Evolutionary conservation across 2,797 vertebrate species (phyloP).

Genomic region (Hippoglossus hippoglossus): DNA sequence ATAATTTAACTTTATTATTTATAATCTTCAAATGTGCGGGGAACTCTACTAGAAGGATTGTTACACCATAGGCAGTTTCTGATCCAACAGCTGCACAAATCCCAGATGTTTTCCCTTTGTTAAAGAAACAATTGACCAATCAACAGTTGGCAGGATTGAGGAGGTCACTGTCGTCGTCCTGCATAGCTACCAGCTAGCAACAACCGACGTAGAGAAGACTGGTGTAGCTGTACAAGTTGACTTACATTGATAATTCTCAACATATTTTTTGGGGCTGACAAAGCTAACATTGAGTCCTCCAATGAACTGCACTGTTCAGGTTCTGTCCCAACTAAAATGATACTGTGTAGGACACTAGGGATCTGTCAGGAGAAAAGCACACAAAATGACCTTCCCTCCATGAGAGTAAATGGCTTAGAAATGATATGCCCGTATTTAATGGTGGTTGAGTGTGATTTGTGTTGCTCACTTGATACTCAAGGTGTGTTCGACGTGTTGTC

Average conservation of each 20-base stretch:
- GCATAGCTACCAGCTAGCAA: neutral
- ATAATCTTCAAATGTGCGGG: neutral
- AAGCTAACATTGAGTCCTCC: neutral
- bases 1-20: conserved; percentile 2
- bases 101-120: too few relatives aligned
- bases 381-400: neutral
- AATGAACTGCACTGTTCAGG: too few relatives aligned
- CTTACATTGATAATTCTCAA: neutral
- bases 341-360: too few relatives aligned
- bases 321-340: too few relatives aligned
- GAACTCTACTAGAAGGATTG: neutral
- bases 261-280: neutral
- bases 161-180: neutral
- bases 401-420: too few relatives aligned
- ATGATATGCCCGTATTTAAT: neutral
- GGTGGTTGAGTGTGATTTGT: neutral
- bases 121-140: too few relatives aligned
- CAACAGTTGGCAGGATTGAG: too few relatives aligned
- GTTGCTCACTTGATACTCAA: neutral
- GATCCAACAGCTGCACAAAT: neutral
- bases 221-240: neutral
- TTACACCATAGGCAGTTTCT: too few relatives aligned
- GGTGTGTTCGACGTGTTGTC: too few relatives aligned
- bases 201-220: neutral
- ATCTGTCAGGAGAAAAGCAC: neutral